phyloP scores from a whole-genome alignment of 2,888 invertebrate genomes.

The Zaprionus obscuricornis region DNA sequence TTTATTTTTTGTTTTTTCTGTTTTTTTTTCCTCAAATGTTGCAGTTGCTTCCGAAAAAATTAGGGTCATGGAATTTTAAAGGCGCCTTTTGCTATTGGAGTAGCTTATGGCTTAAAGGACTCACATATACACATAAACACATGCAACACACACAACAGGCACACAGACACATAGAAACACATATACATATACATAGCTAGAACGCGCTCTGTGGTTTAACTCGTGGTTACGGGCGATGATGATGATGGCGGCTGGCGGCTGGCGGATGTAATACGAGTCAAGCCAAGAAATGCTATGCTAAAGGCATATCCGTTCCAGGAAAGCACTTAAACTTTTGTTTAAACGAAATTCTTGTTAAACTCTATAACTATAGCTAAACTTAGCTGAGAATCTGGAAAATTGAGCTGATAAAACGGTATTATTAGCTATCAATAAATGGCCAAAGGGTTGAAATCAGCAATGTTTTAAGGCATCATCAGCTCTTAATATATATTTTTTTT shows the following conservation, averaged over 20 bases:
- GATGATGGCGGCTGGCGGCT: no score
- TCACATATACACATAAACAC: background rate
- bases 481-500: no score
- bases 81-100: slow-evolving; percentile 45
- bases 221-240: no score
- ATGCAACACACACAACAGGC: slow-evolving; percentile 2
- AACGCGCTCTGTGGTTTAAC: no score
- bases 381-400: background rate
- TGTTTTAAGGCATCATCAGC: no score
- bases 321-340: slow-evolving; percentile 41
- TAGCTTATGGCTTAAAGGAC: slow-evolving; percentile 39
- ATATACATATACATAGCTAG: no score
- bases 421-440: no score
- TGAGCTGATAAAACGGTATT: slow-evolving; percentile 1
- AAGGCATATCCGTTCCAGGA: slow-evolving; percentile 29
- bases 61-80: slow-evolving; percentile 67
- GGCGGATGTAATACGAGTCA: slow-evolving; percentile 38
- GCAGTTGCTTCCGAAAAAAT: slow-evolving; percentile 68
- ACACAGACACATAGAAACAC: no score
- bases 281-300: slow-evolving; percentile 28
- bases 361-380: no score
- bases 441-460: no score
- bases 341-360: slow-evolving; percentile 35
- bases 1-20: no score
- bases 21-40: slow-evolving; percentile 46